These are phyloP conservation scores for Anadara kagoshimensis DNA, from an alignment of 1,140 invertebrate genomes.

Conservation along the genomic window DNA sequence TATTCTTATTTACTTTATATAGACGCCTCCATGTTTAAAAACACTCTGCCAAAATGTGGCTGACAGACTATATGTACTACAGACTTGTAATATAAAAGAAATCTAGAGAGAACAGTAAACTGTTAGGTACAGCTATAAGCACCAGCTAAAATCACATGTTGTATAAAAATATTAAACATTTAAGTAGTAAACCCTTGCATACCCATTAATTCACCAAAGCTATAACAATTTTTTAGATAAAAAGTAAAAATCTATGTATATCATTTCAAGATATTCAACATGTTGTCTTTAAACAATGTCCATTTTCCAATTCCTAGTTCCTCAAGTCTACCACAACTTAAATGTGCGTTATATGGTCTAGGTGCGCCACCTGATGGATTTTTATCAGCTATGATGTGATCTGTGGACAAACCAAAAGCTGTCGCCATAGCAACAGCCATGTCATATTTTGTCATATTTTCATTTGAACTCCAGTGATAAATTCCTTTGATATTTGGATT, in stretches of 20 bases:
- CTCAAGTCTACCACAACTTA: conserved; percentile 73
- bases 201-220: too few species aligned
- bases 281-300: conserved; percentile 73
- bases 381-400: conserved; percentile 68
- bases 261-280: conserved; percentile 65
- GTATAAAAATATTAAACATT: too few species aligned
- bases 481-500: conserved; percentile 69
- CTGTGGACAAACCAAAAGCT: conserved; percentile 70
- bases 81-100: too few species aligned
- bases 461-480: conserved; percentile 77
- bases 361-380: conserved; percentile 62
- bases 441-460: conserved; percentile 78
- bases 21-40: too few species aligned
- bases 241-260: conserved; percentile 3
- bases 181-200: too few species aligned
- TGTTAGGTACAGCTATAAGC: too few species aligned
- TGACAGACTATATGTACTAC: too few species aligned
- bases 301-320: conserved; percentile 70
- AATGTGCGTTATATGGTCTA: conserved; percentile 75
- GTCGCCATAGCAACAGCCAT: conserved; percentile 76
- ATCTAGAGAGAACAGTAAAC: too few species aligned
- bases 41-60: too few species aligned
- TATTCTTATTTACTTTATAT: too few species aligned
- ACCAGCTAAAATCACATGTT: too few species aligned
- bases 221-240: too few species aligned